Conservation (phyloP, 2,113 vertebrate genomes). For the Eclectus roratus region DNA sequence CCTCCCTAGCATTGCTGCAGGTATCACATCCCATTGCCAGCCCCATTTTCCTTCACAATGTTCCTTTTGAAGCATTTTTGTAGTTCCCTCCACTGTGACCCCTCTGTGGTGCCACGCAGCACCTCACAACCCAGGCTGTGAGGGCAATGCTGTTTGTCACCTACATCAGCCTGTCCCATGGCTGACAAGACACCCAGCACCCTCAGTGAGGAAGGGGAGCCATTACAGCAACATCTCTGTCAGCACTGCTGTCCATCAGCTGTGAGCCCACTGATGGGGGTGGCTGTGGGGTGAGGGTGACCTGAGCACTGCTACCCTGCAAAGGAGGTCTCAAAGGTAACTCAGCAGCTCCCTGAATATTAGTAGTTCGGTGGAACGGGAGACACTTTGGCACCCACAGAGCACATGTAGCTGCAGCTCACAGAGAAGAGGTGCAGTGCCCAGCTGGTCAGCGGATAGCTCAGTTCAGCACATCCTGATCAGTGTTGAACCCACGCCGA, state of each 20-base stretch:
- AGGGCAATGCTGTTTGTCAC: neutral
- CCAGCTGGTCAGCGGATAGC: neutral
- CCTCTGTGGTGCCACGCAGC: neutral
- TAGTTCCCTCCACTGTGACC: neutral
- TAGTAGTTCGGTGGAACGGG: neutral
- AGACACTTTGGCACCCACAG: neutral
- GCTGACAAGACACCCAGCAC: neutral
- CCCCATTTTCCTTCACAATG: neutral
- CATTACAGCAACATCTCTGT: neutral
- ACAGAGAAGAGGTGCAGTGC: neutral
- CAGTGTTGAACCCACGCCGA: fast-evolving
- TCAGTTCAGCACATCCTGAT: neutral
- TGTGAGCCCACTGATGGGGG: neutral
- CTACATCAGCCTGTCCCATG: neutral
- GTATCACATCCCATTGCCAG: neutral
- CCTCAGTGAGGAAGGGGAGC: neutral
- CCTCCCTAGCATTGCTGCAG: neutral
- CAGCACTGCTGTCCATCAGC: neutral
- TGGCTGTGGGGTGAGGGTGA: neutral
- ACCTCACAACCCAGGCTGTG: neutral
- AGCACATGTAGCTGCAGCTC: neutral
- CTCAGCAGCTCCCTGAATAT: too few relatives aligned
- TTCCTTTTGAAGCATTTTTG: neutral
- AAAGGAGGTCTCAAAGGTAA: neutral
- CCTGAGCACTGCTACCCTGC: neutral